Evolutionary conservation across 2,113 vertebrate genomes (phyloP).

Genomic region (Leptodactylus fuscus): DNA sequence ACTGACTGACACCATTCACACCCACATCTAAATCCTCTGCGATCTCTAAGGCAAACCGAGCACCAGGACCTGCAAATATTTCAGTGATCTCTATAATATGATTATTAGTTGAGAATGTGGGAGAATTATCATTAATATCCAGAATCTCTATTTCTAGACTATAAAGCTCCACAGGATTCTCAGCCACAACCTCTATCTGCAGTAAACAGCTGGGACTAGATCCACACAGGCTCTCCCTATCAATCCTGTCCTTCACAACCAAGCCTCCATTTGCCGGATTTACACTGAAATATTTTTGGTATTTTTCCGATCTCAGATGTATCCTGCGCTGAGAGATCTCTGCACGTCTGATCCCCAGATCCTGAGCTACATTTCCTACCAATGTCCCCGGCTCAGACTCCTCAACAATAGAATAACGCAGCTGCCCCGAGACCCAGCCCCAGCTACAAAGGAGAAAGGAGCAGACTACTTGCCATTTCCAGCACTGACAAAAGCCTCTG

Average conservation of each 20-base stretch:
- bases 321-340: constrained; percentile 81
- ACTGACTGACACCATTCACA: constrained; percentile 71
- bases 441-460: constrained; percentile 72
- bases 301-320: constrained; percentile 80
- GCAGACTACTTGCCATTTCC: constrained; percentile 76
- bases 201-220: constrained; percentile 72
- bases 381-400: constrained; percentile 73
- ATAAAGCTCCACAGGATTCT: constrained; percentile 74
- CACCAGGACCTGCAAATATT: constrained; percentile 69
- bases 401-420: constrained; percentile 74
- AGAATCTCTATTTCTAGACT: neutral
- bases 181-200: constrained; percentile 77
- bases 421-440: constrained; percentile 18
- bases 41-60: constrained; percentile 72
- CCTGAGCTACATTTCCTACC: constrained; percentile 80
- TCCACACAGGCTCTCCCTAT: constrained; percentile 70
- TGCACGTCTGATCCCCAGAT: constrained; percentile 80
- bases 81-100: constrained; percentile 80
- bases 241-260: constrained; percentile 70
- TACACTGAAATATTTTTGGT: constrained; percentile 81
- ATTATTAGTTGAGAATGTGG: constrained; percentile 62
- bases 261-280: constrained; percentile 70
- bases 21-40: constrained; percentile 59
- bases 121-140: constrained; percentile 11
- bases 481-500: constrained; percentile 68